A percentile compares a stretch with the other conserved stretches of the same genome.
phyloP scores from a whole-genome alignment of 2,888 invertebrate genomes.

The Eupithecia exiguata region DNA sequence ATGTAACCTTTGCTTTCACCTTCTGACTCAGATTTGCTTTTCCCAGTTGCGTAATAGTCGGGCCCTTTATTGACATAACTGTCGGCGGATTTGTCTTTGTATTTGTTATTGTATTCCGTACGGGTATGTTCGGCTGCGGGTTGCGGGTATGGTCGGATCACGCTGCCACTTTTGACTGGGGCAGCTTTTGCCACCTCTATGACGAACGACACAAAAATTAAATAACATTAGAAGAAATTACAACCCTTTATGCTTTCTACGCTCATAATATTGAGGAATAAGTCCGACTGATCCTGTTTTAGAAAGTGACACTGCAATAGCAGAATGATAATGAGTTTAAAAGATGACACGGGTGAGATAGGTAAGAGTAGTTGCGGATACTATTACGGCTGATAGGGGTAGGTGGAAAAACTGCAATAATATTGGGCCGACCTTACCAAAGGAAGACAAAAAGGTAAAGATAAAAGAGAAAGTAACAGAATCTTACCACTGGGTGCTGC shows the following conservation, averaged over 20 bases:
- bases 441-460: too few species aligned
- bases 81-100: background rate
- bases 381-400: too few species aligned
- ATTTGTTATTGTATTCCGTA: background rate
- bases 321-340: too few species aligned
- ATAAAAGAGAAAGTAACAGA: background rate
- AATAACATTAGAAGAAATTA: background rate
- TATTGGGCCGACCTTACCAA: too few species aligned
- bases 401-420: too few species aligned
- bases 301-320: too few species aligned
- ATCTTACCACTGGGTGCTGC: conserved; percentile 12
- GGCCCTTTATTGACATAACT: background rate
- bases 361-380: too few species aligned
- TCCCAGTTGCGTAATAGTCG: background rate
- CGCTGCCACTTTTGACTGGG: background rate
- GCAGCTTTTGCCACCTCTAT: background rate
- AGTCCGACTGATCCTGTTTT: too few species aligned
- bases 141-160: background rate
- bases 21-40: background rate
- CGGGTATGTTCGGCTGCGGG: background rate
- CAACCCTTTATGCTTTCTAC: background rate
- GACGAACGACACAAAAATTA: background rate
- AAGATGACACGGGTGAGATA: too few species aligned
- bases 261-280: too few species aligned
- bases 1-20: background rate